Evolutionary conservation across 2,113 vertebrate species (phyloP).

Genomic region (Proteles cristata): DNA sequence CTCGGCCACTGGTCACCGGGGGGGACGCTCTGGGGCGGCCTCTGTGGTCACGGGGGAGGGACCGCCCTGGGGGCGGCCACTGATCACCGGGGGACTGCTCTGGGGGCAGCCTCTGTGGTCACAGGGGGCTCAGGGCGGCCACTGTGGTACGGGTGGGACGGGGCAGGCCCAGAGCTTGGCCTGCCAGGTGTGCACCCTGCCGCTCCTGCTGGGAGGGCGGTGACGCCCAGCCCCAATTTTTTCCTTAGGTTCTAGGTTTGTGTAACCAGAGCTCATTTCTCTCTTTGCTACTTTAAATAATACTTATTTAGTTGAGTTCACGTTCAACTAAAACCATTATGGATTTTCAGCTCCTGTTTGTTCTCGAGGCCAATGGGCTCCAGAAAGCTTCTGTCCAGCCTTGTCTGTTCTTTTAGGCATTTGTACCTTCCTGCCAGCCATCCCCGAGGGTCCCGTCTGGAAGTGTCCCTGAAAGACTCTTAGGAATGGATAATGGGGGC

Average conservation of each 20-base stretch:
- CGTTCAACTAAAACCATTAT: not conserved
- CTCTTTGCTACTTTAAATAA: not conserved
- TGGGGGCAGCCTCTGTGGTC: too few species aligned
- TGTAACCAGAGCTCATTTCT: not conserved
- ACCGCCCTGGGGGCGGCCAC: too few species aligned
- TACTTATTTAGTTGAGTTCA: not conserved
- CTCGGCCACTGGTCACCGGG: too few species aligned
- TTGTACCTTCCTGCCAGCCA: not conserved
- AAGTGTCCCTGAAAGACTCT: not conserved
- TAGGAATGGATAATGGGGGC: not conserved
- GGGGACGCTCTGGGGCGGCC: too few species aligned
- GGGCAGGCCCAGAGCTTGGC: not conserved
- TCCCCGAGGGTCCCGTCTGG: not conserved
- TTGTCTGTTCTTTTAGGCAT: not conserved
- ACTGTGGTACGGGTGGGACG: too few species aligned
- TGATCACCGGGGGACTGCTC: too few species aligned
- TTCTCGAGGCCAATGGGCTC: not conserved
- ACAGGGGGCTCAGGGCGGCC: too few species aligned
- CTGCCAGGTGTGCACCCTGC: not conserved
- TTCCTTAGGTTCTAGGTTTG: not conserved
- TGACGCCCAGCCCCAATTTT: accelerated
- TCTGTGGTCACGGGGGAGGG: too few species aligned
- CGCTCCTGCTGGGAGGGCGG: accelerated
- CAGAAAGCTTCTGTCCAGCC: not conserved
- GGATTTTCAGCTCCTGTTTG: not conserved